Conservation (phyloP, 2,113 vertebrate species). For the Piprites chloris region DNA sequence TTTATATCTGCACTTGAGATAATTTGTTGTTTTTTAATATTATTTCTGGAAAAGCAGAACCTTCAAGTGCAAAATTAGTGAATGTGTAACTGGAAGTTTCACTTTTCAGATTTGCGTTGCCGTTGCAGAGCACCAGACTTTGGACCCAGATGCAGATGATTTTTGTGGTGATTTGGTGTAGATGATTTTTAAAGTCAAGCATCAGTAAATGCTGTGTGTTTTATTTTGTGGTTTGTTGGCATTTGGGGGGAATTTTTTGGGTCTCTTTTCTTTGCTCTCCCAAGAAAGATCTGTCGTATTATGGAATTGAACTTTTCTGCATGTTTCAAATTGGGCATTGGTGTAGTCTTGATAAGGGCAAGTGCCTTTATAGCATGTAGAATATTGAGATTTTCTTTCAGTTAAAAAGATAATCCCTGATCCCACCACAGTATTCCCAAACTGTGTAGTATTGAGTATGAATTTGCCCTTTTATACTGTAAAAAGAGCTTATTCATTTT, state of each 20-base stretch:
- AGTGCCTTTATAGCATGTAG: neutral
- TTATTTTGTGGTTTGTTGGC: neutral
- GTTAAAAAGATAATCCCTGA: neutral
- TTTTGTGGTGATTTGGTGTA: neutral
- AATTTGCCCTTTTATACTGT: neutral
- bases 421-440: accelerated
- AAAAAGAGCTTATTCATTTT: neutral
- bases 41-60: neutral
- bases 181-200: neutral
- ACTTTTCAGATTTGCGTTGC: neutral
- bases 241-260: neutral
- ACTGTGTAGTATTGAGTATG: neutral
- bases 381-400: neutral
- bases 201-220: neutral
- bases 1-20: neutral
- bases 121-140: neutral
- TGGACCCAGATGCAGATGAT: neutral
- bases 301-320: neutral
- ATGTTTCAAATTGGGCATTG: neutral
- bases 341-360: neutral
- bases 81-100: neutral
- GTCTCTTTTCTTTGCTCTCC: neutral
- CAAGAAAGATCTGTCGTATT: neutral
- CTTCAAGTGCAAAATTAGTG: neutral
- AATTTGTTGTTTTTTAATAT: neutral